Conservation (phyloP, 2,888 invertebrate genomes). For the Callinectes sapidus region DNA sequence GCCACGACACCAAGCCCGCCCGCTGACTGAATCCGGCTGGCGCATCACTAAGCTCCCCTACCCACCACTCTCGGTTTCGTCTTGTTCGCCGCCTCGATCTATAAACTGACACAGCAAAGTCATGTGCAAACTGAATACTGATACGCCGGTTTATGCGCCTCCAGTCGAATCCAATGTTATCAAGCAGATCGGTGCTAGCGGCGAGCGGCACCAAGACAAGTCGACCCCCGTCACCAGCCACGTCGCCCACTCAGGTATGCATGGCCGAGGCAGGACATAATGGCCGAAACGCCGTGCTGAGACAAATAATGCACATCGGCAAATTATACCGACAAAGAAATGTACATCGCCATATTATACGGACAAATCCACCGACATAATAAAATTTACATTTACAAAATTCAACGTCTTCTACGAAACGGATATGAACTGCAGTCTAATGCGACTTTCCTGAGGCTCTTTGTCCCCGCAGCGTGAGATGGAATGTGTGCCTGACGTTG, state of each 20-base stretch:
- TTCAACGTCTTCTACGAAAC: constrained; percentile 2
- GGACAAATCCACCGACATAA: constrained; percentile 15
- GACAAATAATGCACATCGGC: constrained; percentile 19
- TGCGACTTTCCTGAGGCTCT: neutral
- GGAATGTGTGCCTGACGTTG: neutral
- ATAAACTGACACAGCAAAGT: constrained; percentile 9
- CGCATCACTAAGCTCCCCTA: constrained; percentile 11
- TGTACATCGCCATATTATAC: constrained; percentile 17
- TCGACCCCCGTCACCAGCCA: constrained; percentile 24
- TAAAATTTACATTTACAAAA: constrained; percentile 31
- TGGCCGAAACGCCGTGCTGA: neutral
- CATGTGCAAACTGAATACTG: constrained; percentile 7
- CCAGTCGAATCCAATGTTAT: constrained; percentile 18
- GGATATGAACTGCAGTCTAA: neutral
- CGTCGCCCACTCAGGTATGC: constrained; percentile 5
- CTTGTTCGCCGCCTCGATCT: constrained; percentile 17
- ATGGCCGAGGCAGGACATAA: constrained; percentile 19
- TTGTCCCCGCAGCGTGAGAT: neutral
- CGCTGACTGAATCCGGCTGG: constrained; percentile 12
- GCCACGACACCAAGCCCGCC: neutral
- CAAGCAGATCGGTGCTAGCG: neutral
- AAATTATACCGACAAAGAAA: constrained; percentile 24
- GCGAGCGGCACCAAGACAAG: neutral
- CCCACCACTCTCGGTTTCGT: neutral
- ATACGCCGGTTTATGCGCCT: neutral